These are phyloP conservation scores for Acrocephalus arundinaceus DNA, from an alignment of 2,113 vertebrate species.

Conservation along the genomic window DNA sequence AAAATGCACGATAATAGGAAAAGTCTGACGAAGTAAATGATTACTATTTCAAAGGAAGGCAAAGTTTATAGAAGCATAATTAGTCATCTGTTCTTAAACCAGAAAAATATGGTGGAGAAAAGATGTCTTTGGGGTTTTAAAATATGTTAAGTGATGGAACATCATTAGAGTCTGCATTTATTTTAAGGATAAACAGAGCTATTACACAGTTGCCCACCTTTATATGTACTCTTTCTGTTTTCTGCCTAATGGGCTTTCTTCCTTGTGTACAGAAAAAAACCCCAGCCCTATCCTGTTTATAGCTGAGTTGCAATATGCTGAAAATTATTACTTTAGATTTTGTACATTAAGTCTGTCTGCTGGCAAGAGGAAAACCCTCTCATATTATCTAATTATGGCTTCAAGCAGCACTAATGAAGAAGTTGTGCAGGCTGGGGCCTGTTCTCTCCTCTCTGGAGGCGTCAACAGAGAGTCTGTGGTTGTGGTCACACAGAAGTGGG, in stretches of 20 bases:
- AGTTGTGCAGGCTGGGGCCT: slow-evolving; percentile 45
- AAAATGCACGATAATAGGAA: slow-evolving; percentile 15
- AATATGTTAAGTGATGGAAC: neutral
- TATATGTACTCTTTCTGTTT: neutral
- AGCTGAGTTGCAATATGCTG: slow-evolving; percentile 21
- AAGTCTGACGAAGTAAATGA: slow-evolving; percentile 9
- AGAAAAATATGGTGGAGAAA: slow-evolving; percentile 36
- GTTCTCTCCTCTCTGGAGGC: slow-evolving; percentile 63
- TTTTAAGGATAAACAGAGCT: slow-evolving; percentile 23
- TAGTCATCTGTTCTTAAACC: slow-evolving; percentile 46
- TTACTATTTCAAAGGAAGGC: slow-evolving; percentile 38
- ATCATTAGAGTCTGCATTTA: neutral
- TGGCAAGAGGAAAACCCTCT: slow-evolving; percentile 67
- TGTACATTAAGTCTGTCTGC: slow-evolving; percentile 53
- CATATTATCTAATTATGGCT: slow-evolving; percentile 66
- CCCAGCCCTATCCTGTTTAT: slow-evolving; percentile 53
- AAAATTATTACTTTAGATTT: slow-evolving; percentile 54
- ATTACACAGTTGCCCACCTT: neutral
- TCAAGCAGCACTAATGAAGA: slow-evolving; percentile 58
- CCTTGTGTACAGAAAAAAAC: neutral
- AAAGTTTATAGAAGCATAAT: slow-evolving; percentile 40
- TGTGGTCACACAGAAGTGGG: slow-evolving; percentile 35
- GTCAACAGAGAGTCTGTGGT: slow-evolving; percentile 52
- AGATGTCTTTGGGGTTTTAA: neutral
- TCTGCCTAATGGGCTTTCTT: slow-evolving; percentile 25